A percentile compares a stretch with the other conserved stretches of the same genome.
Evolutionary conservation across 2,888 invertebrate species (phyloP).

Genomic region (Neria commutata): DNA sequence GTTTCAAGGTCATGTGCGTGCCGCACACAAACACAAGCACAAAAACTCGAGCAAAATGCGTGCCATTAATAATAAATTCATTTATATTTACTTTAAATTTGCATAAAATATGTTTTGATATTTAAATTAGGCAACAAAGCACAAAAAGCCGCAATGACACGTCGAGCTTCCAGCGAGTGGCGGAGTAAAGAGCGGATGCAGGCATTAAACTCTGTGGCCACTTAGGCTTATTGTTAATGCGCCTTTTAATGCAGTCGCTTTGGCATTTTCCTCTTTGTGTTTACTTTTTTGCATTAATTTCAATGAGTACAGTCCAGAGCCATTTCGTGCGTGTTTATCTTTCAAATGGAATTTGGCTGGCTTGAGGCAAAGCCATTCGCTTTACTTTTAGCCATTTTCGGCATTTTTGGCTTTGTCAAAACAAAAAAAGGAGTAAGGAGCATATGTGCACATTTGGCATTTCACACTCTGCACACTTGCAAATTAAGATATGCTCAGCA

Average conservation of each 20-base stretch:
- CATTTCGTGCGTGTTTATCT: slow-evolving; percentile 2
- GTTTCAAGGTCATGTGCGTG: slow-evolving; percentile 16
- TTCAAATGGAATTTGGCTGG: not conserved
- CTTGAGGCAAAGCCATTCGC: too few relatives aligned
- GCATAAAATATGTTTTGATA: too few relatives aligned
- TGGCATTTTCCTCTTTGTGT: not conserved
- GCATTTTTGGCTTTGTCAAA: too few relatives aligned
- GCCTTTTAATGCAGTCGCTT: not conserved
- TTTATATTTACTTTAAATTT: too few relatives aligned
- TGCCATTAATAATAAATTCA: too few relatives aligned
- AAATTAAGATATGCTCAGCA: not conserved
- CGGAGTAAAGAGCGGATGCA: not conserved
- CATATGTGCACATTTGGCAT: not conserved
- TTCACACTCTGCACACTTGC: too few relatives aligned
- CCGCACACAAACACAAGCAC: not conserved
- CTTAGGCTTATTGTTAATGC: not conserved
- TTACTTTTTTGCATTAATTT: not conserved
- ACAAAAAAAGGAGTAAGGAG: not conserved
- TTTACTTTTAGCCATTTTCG: too few relatives aligned
- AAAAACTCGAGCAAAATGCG: not conserved
- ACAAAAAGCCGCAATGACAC: too few relatives aligned
- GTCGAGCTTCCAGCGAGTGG: too few relatives aligned
- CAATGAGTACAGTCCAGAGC: not conserved
- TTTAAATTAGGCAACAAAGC: too few relatives aligned
- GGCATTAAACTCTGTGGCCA: not conserved